Evolutionary conservation across 2,797 vertebrate species (phyloP), one percentile per base, ranked within the genome.

Genomic region (Erethizon dorsatum): DNA sequence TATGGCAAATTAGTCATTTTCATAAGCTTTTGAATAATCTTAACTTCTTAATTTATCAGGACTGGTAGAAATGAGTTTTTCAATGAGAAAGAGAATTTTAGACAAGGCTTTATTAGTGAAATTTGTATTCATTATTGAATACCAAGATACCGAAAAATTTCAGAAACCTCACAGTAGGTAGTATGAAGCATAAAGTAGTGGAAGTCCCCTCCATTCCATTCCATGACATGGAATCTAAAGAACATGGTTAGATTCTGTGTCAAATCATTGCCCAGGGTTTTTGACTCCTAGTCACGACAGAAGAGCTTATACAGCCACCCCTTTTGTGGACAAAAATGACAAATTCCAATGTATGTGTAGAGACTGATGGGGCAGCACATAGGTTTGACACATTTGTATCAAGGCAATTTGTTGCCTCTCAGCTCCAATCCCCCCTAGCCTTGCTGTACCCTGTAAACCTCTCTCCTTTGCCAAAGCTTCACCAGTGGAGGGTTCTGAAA

Each of bases 21-120:
- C 15, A 77, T 69, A 92, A 85, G 37, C 11, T 65, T 92, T 96
- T 88, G 71, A 67, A 41, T 71, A 61, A 95, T 84, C 28, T 92
- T 37, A 77, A 10, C 67, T 92, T 91, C 54, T 61, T 78, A 5
- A 10, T 56, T 77, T 87, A 71, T 91, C 33, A 56, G 5, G 28
- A 56, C 2, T 79, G 61, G 13, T 83, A 26, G 45, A 82, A 75
- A 75, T 80, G n/a, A 28, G 41, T 5, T 86, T 75, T 90, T 50
- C 3, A 47, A n/a, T 56, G 56, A 92, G 37, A 69, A 11, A n/a
- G 67, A 67, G 28, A 33, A 93, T 88, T 67, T 92, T 95, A 73
- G 41, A 86, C 13, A 95, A 63, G 52, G 8, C 14, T 69, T 80
- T 91, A 14, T 71, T 84, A 67, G 47, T 75, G 75, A 83, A 93